phyloP scores from a whole-genome alignment of 2,797 vertebrate genomes.

The Takifugu ocellatus region DNA sequence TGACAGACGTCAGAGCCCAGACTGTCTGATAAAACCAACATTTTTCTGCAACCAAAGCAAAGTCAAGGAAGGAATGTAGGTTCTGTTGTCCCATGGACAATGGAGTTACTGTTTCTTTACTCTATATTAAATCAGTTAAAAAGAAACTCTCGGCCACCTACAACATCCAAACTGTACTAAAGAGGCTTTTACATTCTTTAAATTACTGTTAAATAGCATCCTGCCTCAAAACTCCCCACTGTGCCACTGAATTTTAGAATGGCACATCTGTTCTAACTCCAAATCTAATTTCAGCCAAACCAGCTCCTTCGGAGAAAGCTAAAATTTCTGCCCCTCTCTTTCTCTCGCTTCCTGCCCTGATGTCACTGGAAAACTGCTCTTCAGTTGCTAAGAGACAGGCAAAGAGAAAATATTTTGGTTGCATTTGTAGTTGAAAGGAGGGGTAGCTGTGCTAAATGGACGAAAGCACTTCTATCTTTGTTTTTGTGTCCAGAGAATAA shows the following conservation, averaged over 20 bases:
- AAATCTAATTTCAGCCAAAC: slow-evolving; percentile 61
- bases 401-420: slow-evolving; percentile 76
- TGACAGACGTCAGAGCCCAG: slow-evolving; percentile 46
- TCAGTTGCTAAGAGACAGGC: slow-evolving; percentile 77
- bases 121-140: slow-evolving; percentile 22
- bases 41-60: slow-evolving; percentile 48
- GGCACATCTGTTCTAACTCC: slow-evolving; percentile 38
- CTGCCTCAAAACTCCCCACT: slow-evolving; percentile 11
- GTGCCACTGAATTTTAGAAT: slow-evolving; percentile 12
- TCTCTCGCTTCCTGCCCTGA: slow-evolving; percentile 61
- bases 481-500: slow-evolving; percentile 56
- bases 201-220: not conserved
- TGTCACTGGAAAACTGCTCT: slow-evolving; percentile 78
- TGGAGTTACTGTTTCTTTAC: not conserved
- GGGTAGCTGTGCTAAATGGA: slow-evolving; percentile 56
- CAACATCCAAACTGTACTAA: not conserved
- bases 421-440: slow-evolving; percentile 66
- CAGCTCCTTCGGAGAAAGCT: slow-evolving; percentile 37
- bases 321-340: slow-evolving; percentile 22
- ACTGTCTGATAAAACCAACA: slow-evolving; percentile 41
- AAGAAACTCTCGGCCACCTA: not conserved
- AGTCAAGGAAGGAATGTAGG: slow-evolving; percentile 57
- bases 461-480: slow-evolving; percentile 60
- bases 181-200: no score
- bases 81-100: slow-evolving; percentile 39